Conservation (phyloP, 2,888 invertebrate species). For the Ornithoptera alexandrae region DNA sequence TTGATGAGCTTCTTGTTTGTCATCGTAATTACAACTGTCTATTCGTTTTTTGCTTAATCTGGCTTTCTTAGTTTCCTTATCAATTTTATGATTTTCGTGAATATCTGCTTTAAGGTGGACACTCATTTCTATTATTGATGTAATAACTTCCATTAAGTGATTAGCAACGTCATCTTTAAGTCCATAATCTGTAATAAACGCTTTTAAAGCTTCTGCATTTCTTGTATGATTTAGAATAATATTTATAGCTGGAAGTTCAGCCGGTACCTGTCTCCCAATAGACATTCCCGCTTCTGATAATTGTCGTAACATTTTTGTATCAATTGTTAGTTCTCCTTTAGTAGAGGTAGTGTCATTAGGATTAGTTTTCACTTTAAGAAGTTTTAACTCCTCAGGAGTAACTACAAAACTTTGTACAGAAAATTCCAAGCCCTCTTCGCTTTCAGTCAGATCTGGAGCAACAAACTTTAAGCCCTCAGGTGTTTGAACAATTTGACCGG, state of each 20-base stretch:
- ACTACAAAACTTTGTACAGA: conserved; percentile 85
- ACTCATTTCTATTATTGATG: conserved; percentile 77
- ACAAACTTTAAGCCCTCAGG: conserved; percentile 85
- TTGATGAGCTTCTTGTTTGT: conserved; percentile 59
- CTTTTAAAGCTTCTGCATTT: conserved; percentile 72
- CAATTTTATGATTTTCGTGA: conserved; percentile 49
- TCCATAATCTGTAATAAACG: conserved; percentile 73
- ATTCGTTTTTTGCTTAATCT: conserved; percentile 56
- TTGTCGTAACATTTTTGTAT: conserved; percentile 82
- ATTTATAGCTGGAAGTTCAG: conserved; percentile 82
- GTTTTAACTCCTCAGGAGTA: conserved; percentile 73
- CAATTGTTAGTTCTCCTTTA: conserved; percentile 82
- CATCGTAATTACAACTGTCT: conserved; percentile 44
- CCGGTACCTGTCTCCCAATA: conserved; percentile 82
- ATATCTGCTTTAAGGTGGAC: conserved; percentile 70
- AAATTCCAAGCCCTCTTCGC: conserved; percentile 83
- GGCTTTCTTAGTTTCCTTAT: conserved; percentile 52
- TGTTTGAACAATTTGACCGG: conserved; percentile 88
- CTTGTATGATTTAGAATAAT: conserved; percentile 75
- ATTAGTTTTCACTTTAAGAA: conserved; percentile 74
- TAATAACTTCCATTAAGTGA: conserved; percentile 74
- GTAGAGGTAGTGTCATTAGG: conserved; percentile 75
- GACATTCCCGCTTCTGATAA: conserved; percentile 85
- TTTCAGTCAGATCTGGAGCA: conserved; percentile 84
- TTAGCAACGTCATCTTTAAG: conserved; percentile 76